These are phyloP conservation scores for Dolichomitus sp. DNA, from an alignment of 2,888 invertebrate genomes.

Conservation along the genomic window DNA sequence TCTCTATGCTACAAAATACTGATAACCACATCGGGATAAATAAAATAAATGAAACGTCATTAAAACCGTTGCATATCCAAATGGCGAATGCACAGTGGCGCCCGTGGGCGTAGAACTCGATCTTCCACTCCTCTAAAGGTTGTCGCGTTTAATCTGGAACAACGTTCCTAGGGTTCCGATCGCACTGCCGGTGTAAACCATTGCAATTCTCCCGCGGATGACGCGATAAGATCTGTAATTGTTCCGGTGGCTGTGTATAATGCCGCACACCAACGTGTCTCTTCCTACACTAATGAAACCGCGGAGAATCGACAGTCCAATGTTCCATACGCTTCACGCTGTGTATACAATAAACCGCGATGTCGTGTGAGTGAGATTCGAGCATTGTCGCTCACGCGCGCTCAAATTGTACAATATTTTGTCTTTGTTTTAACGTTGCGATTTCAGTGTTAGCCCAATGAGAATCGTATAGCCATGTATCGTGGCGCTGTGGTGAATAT, in stretches of 20 bases:
- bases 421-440: conserved; percentile 38
- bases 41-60: conserved; percentile 13
- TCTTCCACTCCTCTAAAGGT: conserved; percentile 62
- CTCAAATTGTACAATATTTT: conserved; percentile 20
- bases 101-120: conserved; percentile 61
- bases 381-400: conserved; percentile 52
- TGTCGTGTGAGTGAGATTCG: conserved; percentile 52
- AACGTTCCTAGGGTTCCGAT: conserved; percentile 56
- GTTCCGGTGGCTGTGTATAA: conserved; percentile 66
- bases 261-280: background rate
- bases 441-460: conserved; percentile 24
- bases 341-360: conserved; percentile 27
- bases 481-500: background rate
- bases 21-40: background rate
- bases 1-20: background rate
- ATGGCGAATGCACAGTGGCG: background rate
- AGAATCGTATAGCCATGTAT: background rate
- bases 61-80: conserved; percentile 58
- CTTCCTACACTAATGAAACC: conserved; percentile 13
- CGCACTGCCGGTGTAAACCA: conserved; percentile 45
- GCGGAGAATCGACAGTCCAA: conserved; percentile 56
- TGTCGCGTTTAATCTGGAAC: conserved; percentile 60
- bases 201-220: conserved; percentile 65
- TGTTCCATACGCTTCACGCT: conserved; percentile 43
- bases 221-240: conserved; percentile 79